phyloP scores from a whole-genome alignment of 2,888 invertebrate species.

The Cantharis lateralis region DNA sequence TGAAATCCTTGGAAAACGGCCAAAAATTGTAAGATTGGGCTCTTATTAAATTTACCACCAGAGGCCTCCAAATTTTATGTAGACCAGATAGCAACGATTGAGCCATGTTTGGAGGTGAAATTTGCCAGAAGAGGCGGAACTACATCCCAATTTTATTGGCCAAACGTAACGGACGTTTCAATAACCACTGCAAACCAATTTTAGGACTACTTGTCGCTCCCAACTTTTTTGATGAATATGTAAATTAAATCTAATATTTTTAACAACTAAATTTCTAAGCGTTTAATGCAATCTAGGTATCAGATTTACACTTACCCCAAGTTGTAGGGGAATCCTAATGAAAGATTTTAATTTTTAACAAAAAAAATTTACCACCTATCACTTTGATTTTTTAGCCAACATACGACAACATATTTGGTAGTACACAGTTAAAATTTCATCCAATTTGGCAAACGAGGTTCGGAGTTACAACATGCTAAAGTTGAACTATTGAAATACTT shows the following conservation, averaged over 20 bases:
- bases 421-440: too few species aligned
- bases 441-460: too few species aligned
- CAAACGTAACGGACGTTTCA: not conserved
- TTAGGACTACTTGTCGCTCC: not conserved
- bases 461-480: too few species aligned
- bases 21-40: not conserved
- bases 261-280: too few species aligned
- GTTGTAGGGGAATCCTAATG: too few species aligned
- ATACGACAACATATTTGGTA: too few species aligned
- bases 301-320: too few species aligned
- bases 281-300: too few species aligned
- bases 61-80: not conserved
- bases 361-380: too few species aligned
- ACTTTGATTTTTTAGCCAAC: too few species aligned
- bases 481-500: too few species aligned
- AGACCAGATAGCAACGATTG: not conserved
- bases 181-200: not conserved
- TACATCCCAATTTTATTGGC: not conserved
- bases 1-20: not conserved
- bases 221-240: not conserved
- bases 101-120: not conserved
- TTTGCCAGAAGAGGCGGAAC: conserved; percentile 1
- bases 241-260: not conserved
- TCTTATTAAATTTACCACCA: conserved; percentile 1
- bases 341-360: too few species aligned